Evolutionary conservation across 92 coral and sea anemone species (phyloP).

Genomic region (Epizoanthus fatuus): DNA sequence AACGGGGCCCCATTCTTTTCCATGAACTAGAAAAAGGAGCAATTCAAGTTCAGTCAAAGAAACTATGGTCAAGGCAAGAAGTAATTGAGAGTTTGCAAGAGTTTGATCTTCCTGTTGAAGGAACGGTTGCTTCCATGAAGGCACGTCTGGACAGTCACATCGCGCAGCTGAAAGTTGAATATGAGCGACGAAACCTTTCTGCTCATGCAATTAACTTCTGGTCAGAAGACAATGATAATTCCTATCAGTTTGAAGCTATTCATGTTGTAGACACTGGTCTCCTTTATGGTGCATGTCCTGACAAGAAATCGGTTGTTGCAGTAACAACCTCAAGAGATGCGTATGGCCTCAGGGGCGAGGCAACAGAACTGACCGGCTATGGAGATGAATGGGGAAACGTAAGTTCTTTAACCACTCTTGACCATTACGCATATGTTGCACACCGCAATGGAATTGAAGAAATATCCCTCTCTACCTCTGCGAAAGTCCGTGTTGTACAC

Average conservation of each 20-base stretch:
- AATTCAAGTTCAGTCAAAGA: neutral
- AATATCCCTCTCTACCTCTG: no score
- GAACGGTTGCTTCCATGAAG: constrained; percentile 63
- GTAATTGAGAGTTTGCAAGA: constrained; percentile 31
- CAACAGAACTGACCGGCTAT: no score
- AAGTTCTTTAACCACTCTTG: no score
- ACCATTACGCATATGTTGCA: constrained; percentile 2
- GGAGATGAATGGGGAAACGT: no score
- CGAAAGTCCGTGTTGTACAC: no score
- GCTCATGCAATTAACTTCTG: no score
- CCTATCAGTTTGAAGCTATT: constrained; percentile 50
- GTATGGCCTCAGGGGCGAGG: no score
- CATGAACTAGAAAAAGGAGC: constrained; percentile 11
- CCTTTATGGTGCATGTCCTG: no score
- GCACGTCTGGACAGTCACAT: constrained; percentile 43
- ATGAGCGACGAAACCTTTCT: constrained; percentile 16
- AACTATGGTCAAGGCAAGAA: neutral
- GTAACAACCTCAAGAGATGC: no score
- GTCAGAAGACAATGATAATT: no score
- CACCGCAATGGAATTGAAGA: no score
- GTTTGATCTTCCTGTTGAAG: constrained; percentile 34
- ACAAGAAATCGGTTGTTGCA: no score
- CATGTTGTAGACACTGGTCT: neutral
- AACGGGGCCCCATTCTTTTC: constrained; percentile 2
- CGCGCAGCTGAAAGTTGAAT: constrained; percentile 30